A percentile compares a stretch with the other conserved stretches of the same genome.
phyloP scores from a whole-genome alignment of 2,113 vertebrate species.

The Chloebia gouldiae region DNA sequence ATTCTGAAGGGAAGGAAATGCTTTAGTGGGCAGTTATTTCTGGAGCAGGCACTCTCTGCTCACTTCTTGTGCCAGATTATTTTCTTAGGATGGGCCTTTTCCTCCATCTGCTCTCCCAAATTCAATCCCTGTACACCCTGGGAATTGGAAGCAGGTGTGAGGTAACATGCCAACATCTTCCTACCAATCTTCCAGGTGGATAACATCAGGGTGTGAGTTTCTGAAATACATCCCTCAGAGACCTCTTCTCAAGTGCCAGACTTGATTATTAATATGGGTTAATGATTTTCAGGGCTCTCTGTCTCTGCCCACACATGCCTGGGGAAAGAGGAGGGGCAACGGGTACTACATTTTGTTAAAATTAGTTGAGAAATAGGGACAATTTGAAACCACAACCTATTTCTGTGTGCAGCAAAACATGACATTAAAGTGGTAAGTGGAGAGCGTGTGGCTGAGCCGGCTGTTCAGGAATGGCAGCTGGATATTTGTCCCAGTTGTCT shows the following conservation, averaged over 20 bases:
- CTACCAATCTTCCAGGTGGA: background rate
- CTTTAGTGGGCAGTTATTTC: background rate
- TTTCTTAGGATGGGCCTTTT: background rate
- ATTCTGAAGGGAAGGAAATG: background rate
- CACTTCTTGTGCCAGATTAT: background rate
- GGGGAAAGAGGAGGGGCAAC: background rate
- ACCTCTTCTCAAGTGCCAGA: background rate
- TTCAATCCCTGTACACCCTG: background rate
- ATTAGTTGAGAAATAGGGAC: background rate
- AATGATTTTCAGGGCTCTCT: background rate
- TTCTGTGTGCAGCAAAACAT: background rate
- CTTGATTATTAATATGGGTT: rapidly evolving
- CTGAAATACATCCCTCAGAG: background rate
- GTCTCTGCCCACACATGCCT: background rate
- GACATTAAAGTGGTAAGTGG: background rate
- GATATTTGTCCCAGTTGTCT: background rate
- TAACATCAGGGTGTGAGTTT: background rate
- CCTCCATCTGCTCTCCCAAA: background rate
- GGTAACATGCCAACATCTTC: background rate
- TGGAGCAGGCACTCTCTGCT: background rate
- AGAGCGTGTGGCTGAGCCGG: background rate
- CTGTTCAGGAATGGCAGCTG: slow-evolving; percentile 14
- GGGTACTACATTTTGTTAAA: background rate
- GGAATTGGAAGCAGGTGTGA: background rate
- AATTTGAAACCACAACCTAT: background rate